Evolutionary conservation across 1,140 invertebrate genomes (phyloP).

Genomic region (Littorina saxatilis): DNA sequence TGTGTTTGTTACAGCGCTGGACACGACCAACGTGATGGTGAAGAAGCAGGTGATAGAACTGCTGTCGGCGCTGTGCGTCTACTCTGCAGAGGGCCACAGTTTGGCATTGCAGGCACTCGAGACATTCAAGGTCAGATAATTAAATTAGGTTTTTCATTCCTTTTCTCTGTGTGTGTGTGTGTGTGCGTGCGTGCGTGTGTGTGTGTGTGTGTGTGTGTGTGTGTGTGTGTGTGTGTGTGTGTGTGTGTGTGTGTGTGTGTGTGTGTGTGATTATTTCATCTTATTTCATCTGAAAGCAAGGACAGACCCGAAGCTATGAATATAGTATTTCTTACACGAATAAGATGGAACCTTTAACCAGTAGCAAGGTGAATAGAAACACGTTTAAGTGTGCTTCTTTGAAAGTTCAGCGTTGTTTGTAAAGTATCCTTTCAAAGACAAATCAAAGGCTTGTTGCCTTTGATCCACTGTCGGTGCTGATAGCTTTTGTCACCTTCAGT

Average conservation of each 20-base stretch:
- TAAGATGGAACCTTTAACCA: no score
- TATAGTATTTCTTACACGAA: no score
- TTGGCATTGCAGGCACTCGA: conserved; percentile 76
- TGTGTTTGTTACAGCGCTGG: conserved; percentile 74
- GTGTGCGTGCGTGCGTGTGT: conserved; percentile 1
- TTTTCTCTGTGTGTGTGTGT: conserved; percentile 13
- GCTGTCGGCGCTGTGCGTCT: conserved; percentile 78
- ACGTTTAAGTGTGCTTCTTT: no score
- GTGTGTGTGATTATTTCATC: neutral
- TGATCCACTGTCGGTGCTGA: no score
- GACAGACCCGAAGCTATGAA: no score
- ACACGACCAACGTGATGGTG: conserved; percentile 77
- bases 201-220: neutral
- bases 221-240: neutral
- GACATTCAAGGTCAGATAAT: conserved; percentile 72
- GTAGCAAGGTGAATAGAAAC: no score
- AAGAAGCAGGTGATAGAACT: conserved; percentile 79
- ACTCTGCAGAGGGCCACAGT: conserved; percentile 76
- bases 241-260: conserved; percentile 15
- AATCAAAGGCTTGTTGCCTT: no score
- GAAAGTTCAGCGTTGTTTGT: no score
- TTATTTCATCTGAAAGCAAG: no score
- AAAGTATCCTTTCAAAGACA: no score
- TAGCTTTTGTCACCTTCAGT: no score
- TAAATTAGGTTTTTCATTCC: no score